These are phyloP conservation scores for Protosalanx chinensis DNA, from an alignment of 2,797 vertebrate genomes.

Conservation along the genomic window DNA sequence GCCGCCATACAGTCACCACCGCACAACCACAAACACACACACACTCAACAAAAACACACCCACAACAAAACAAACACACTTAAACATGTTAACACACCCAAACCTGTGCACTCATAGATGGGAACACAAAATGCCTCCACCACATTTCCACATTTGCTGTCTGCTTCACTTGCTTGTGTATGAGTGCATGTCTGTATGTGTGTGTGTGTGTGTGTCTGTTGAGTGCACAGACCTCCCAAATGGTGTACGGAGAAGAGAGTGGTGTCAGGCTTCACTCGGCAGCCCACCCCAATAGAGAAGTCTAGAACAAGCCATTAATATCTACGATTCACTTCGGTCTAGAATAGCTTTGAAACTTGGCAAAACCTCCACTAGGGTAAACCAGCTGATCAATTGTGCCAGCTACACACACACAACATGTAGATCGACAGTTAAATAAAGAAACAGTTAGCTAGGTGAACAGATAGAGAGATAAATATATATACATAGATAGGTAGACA, in stretches of 20 bases:
- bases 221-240: neutral
- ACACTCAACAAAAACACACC: conserved; percentile 26
- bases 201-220: neutral
- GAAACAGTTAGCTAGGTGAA: no score
- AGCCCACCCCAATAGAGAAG: neutral
- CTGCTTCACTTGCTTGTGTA: neutral
- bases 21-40: conserved; percentile 11
- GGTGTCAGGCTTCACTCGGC: neutral
- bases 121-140: conserved; percentile 8
- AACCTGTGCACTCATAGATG: conserved; percentile 34
- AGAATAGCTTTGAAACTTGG: conserved; percentile 15
- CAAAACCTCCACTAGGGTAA: no score
- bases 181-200: neutral
- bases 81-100: conserved; percentile 23
- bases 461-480: no score
- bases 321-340: neutral
- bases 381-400: no score
- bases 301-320: conserved; percentile 1
- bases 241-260: neutral
- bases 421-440: neutral
- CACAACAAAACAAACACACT: conserved; percentile 28
- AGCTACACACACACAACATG: no score
- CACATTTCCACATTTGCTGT: neutral
- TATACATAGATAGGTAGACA: neutral
- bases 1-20: conserved; percentile 6